Evolutionary conservation across 2,888 invertebrate genomes (phyloP).

Genomic region (Camponotus fellah): DNA sequence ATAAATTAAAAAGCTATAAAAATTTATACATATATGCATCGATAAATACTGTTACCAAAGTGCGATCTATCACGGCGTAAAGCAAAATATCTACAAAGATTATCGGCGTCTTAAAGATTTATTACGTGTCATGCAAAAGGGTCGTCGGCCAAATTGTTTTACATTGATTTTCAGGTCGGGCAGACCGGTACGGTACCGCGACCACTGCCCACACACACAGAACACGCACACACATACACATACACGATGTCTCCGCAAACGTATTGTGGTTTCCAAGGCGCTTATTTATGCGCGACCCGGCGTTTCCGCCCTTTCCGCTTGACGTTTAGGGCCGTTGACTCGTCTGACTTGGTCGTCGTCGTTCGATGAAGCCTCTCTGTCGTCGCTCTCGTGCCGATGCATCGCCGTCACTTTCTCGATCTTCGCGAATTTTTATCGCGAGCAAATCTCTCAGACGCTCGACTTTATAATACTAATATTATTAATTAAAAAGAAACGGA

Average conservation of each 20-base stretch:
- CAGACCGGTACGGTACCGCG: slow-evolving; percentile 61
- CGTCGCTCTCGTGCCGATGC: slow-evolving; percentile 61
- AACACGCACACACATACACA: slow-evolving; percentile 70
- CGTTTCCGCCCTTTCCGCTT: slow-evolving; percentile 79
- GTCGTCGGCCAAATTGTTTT: slow-evolving; percentile 76
- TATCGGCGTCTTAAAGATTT: slow-evolving; percentile 68
- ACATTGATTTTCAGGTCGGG: slow-evolving; percentile 75
- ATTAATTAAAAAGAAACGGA: slow-evolving; percentile 4
- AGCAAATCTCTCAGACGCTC: background rate
- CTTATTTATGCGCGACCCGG: slow-evolving; percentile 79
- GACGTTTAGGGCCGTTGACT: slow-evolving; percentile 78
- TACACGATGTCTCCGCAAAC: slow-evolving; percentile 74
- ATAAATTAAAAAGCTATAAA: too few species aligned
- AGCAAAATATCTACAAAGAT: slow-evolving; percentile 23
- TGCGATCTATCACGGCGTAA: slow-evolving; percentile 8
- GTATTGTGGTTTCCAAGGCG: slow-evolving; percentile 75
- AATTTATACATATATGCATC: background rate
- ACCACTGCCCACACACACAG: slow-evolving; percentile 71
- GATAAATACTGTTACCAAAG: background rate
- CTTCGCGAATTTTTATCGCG: slow-evolving; percentile 17
- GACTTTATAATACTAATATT: slow-evolving; percentile 10
- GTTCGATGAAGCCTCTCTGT: slow-evolving; percentile 75
- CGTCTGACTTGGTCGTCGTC: slow-evolving; percentile 71
- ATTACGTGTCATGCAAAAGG: slow-evolving; percentile 67
- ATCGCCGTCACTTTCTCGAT: slow-evolving; percentile 67